These are phyloP conservation scores for Corythornis cristatus DNA, from an alignment of 2,113 vertebrate species.

Conservation along the genomic window DNA sequence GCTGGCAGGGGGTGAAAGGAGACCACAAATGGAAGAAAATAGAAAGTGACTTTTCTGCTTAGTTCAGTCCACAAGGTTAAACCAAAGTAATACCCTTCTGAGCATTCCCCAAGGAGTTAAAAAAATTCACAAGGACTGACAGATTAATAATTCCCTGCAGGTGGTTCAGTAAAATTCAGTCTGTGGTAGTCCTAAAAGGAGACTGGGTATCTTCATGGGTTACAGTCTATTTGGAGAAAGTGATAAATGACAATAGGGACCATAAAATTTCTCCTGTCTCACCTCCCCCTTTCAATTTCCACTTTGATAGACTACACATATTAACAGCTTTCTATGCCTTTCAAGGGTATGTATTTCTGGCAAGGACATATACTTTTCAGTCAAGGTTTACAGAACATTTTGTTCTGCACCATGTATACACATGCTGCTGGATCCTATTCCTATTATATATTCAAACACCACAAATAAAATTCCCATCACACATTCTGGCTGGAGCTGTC, in stretches of 20 bases:
- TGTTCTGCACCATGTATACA: conserved; percentile 46
- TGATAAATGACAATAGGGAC: conserved; percentile 1
- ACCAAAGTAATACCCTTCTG: background rate
- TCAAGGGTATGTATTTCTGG: conserved; percentile 63
- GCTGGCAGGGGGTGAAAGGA: background rate
- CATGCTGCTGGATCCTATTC: conserved; percentile 43
- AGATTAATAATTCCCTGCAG: conserved; percentile 8
- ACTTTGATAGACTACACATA: conserved; percentile 43
- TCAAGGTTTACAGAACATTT: conserved; percentile 67
- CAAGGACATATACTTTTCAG: conserved; percentile 58
- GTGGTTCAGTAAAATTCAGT: background rate
- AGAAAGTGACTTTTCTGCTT: background rate
- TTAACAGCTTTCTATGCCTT: conserved; percentile 47
- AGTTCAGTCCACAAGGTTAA: background rate
- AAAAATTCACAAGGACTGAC: background rate
- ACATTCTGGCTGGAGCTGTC: conserved; percentile 54
- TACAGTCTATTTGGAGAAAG: background rate
- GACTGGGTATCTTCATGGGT: background rate
- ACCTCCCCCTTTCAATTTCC: conserved; percentile 7
- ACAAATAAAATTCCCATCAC: conserved; percentile 32
- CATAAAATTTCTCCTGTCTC: conserved; percentile 8
- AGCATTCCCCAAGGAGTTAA: conserved; percentile 8
- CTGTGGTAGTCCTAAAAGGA: background rate
- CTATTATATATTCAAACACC: conserved; percentile 58
- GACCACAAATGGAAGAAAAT: background rate